Percentiles rank a stretch among this genome's conserved stretches.
These are phyloP conservation scores for Chelon auratus DNA, from an alignment of 2,797 vertebrate species.

Conservation along the genomic window DNA sequence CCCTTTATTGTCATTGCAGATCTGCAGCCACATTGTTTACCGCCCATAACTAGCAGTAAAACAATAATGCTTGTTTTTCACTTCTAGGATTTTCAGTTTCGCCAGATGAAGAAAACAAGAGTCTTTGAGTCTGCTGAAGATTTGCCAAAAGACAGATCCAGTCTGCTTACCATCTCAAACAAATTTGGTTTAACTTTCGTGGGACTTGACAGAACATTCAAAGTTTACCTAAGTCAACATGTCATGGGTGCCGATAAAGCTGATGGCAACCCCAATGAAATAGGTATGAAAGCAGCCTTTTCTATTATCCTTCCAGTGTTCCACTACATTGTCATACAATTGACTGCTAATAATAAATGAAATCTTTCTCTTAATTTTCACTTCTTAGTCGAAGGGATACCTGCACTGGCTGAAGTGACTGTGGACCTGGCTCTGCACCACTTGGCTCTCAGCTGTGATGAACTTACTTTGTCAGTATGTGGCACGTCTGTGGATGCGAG, in stretches of 20 bases:
- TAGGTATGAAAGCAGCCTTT: constrained; percentile 78
- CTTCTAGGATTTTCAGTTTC: constrained; percentile 94
- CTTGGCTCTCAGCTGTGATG: constrained; percentile 93
- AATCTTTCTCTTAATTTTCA: not conserved
- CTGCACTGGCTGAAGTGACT: constrained; percentile 80
- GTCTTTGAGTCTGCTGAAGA: constrained; percentile 88
- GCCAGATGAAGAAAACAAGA: constrained; percentile 93
- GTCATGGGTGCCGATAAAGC: constrained; percentile 87
- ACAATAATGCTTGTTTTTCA: constrained; percentile 3
- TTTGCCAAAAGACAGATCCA: constrained; percentile 90
- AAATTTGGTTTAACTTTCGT: constrained; percentile 92
- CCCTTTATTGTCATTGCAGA: not conserved
- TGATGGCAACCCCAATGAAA: constrained; percentile 90
- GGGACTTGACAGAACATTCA: constrained; percentile 86
- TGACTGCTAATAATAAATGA: not conserved
- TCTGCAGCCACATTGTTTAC: not conserved
- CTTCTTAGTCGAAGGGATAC: constrained; percentile 75
- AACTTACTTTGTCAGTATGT: constrained; percentile 92
- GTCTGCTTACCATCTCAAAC: constrained; percentile 91
- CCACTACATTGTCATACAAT: not conserved
- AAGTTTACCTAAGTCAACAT: constrained; percentile 88
- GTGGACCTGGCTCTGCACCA: constrained; percentile 89
- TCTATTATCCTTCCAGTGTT: not conserved
- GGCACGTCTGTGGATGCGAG: constrained; percentile 82
- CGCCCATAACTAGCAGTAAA: not conserved